A percentile compares a stretch with the other conserved stretches of the same genome.
Conservation (phyloP, 2,888 invertebrate species). For the Drosophila prolongata region DNA sequence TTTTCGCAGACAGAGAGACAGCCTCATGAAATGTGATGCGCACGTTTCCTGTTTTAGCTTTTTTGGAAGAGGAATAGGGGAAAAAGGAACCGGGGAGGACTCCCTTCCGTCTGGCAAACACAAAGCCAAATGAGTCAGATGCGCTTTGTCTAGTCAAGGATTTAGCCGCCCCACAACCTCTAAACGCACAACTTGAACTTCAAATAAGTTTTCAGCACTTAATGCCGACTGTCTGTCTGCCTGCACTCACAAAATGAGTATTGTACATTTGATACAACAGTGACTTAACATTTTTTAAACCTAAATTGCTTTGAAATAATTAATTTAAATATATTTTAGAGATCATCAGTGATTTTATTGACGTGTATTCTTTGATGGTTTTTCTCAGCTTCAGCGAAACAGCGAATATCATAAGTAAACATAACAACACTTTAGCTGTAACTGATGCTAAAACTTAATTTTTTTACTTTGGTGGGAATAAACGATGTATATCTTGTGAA, state of each 20-base stretch:
- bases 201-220: conserved; percentile 61
- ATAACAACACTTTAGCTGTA: too few species aligned
- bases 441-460: too few species aligned
- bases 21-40: conserved; percentile 67
- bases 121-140: conserved; percentile 66
- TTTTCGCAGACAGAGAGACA: conserved; percentile 28
- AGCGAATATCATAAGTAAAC: too few species aligned
- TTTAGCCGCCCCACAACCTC: conserved; percentile 15
- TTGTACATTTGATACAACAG: too few species aligned
- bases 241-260: conserved; percentile 10
- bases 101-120: conserved; percentile 72
- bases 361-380: too few species aligned
- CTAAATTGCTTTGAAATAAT: too few species aligned
- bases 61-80: conserved; percentile 15
- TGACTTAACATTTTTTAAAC: too few species aligned
- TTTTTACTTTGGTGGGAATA: too few species aligned
- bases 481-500: too few species aligned
- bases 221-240: conserved; percentile 28
- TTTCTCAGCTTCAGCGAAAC: too few species aligned
- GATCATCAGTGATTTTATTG: too few species aligned
- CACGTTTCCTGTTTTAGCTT: conserved; percentile 70
- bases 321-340: too few species aligned
- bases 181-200: conserved; percentile 39
- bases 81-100: conserved; percentile 15
- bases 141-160: conserved; percentile 67